These are phyloP conservation scores for Cantharis flavilabris DNA, from an alignment of 2,888 invertebrate genomes.

Conservation along the genomic window DNA sequence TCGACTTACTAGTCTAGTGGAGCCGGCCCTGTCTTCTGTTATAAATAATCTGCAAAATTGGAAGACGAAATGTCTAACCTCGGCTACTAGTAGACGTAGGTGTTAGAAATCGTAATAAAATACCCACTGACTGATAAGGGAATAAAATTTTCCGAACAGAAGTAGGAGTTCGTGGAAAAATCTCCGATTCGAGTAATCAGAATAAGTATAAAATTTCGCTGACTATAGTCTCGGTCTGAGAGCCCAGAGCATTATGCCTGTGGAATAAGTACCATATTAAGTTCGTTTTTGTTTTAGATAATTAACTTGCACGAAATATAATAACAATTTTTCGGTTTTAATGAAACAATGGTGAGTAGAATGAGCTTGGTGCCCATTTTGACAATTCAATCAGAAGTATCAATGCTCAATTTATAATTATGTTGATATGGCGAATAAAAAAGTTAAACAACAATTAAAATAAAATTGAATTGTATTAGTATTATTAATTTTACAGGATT, in stretches of 20 bases:
- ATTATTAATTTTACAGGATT: constrained; percentile 1
- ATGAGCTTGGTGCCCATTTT: background rate
- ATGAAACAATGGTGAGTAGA: background rate
- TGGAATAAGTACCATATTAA: background rate
- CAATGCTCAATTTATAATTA: background rate
- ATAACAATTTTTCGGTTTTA: background rate
- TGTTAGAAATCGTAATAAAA: background rate
- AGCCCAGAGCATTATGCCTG: background rate
- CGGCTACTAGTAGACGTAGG: background rate
- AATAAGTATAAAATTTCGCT: background rate
- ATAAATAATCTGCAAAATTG: background rate
- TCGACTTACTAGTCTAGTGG: no score
- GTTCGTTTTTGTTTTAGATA: background rate
- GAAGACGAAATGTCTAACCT: background rate
- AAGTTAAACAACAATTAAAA: constrained; percentile 1
- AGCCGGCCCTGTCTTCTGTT: no score
- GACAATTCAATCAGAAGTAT: background rate
- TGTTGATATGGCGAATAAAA: background rate
- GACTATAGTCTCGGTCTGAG: background rate
- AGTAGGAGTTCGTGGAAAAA: background rate
- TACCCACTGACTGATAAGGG: background rate
- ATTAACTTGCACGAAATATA: background rate
- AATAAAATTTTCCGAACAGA: background rate
- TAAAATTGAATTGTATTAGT: constrained; percentile 3
- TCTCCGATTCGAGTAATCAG: background rate